Evolutionary conservation across 2,113 vertebrate species (phyloP), one percentile per base, ranked within the genome.

Genomic region (Aramus guarauna): DNA sequence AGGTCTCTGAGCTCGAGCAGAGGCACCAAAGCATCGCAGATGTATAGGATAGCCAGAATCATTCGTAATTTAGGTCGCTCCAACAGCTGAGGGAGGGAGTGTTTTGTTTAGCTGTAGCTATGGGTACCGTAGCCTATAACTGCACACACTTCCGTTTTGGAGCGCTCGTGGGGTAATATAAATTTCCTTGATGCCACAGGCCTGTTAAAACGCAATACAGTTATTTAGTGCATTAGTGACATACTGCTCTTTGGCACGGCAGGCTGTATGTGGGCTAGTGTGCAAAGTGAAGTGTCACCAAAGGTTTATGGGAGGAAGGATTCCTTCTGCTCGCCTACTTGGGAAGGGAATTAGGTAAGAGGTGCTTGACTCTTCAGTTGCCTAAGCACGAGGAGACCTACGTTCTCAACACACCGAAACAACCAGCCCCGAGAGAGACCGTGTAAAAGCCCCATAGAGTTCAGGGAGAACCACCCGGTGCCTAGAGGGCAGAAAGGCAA

Each of bases 51-150:
- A 62, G 37, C 36, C 80, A 48, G 37, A 76, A 43, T n/a, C 53
- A 58, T 30, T 24, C 2, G 3, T 26, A 21, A 74, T 30, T 34
- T 9, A 58, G 67, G 62, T 82, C 39, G 8, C 58, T 75, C 21
- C 62, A 56, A 34, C 3, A 88, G 77, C 64, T 34, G 64, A 45
- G 56, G 72, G 32, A 94, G 84, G 95, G 92, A 95, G 91, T 95
- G 95, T 79, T 94, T 50, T 96, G 91, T 95, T 97, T 95, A 78
- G 48, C 77, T 55, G 87, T 47, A 88, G 74, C 86, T 58, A 76
- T 64, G 80, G 88, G 34, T 72, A 88, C 82, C 63, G 77, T 3
- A 90, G 59, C 53, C 78, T 34, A 1, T 66, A 91, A 92, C 87
- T 69, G 77, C 41, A 3, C 5, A 0, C 2, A 0, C 79, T 97